These are phyloP conservation scores for Sitophilus oryzae DNA, from an alignment of 1,140 invertebrate species.

Conservation along the genomic window DNA sequence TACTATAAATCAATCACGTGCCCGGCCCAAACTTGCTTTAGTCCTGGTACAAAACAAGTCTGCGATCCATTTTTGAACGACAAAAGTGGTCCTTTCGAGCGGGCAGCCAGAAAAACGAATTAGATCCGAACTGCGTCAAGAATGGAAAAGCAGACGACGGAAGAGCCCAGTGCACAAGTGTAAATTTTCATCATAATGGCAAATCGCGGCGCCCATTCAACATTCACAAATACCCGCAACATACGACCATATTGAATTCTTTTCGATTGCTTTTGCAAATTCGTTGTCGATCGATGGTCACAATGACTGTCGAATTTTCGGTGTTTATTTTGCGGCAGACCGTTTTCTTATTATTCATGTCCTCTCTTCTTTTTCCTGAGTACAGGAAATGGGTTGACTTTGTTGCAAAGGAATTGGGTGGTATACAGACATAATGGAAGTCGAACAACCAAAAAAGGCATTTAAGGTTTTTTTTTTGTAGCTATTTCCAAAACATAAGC, in stretches of 20 bases:
- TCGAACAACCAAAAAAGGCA: too few species aligned
- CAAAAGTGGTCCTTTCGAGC: slow-evolving; percentile 3
- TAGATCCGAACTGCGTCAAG: slow-evolving; percentile 33
- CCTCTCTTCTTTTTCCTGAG: too few species aligned
- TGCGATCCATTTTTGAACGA: background rate
- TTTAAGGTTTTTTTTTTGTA: too few species aligned
- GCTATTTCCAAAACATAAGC: too few species aligned
- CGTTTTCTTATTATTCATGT: too few species aligned
- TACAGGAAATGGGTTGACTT: slow-evolving; percentile 41
- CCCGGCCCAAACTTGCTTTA: background rate
- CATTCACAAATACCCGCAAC: slow-evolving; percentile 42
- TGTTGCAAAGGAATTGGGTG: too few species aligned
- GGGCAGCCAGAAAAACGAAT: background rate
- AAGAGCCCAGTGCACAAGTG: slow-evolving; percentile 43
- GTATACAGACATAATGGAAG: too few species aligned
- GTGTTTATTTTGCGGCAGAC: slow-evolving; percentile 44
- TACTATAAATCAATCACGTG: background rate
- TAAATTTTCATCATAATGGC: slow-evolving; percentile 45
- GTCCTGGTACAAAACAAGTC: background rate
- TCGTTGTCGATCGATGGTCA: slow-evolving; percentile 39
- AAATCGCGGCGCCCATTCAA: slow-evolving; percentile 35
- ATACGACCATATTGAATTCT: slow-evolving; percentile 45
- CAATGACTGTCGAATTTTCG: slow-evolving; percentile 25
- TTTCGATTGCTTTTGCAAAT: slow-evolving; percentile 46
- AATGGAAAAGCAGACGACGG: background rate